phyloP scores from a whole-genome alignment of 2,888 invertebrate genomes.

The Patella caerulea region DNA sequence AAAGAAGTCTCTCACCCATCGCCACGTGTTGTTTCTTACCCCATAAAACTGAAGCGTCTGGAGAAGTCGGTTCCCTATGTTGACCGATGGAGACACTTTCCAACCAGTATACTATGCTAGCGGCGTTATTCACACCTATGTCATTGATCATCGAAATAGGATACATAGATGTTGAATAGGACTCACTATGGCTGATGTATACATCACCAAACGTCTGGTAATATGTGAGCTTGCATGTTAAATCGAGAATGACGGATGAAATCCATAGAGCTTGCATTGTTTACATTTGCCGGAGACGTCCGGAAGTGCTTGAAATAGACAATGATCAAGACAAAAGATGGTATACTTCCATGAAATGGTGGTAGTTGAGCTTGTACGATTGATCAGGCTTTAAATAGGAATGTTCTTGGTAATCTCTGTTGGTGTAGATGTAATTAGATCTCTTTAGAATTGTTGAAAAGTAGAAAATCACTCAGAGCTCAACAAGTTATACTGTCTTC shows the following conservation, averaged over 20 bases:
- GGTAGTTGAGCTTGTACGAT: not conserved
- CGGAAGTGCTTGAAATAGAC: not conserved
- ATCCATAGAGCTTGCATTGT: constrained; percentile 12
- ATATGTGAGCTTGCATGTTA: constrained; percentile 8
- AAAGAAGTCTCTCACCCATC: no score
- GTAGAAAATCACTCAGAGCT: not conserved
- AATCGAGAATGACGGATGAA: constrained; percentile 6
- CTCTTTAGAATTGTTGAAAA: constrained; percentile 9
- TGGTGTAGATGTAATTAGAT: not conserved
- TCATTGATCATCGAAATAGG: no score
- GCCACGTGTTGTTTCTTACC: no score
- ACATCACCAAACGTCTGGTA: not conserved
- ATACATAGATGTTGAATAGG: no score
- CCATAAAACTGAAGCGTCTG: no score
- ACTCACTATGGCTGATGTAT: not conserved
- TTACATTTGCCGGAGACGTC: constrained; percentile 8
- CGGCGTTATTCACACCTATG: no score
- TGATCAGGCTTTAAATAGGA: not conserved
- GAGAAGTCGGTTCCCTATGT: no score
- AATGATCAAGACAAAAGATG: no score
- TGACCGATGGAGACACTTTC: no score
- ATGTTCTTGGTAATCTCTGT: not conserved
- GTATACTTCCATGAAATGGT: not conserved
- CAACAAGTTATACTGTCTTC: no score
- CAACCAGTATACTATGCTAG: no score